These are phyloP conservation scores for Pyrgus malvae DNA, from an alignment of 2,888 invertebrate species.

Conservation along the genomic window DNA sequence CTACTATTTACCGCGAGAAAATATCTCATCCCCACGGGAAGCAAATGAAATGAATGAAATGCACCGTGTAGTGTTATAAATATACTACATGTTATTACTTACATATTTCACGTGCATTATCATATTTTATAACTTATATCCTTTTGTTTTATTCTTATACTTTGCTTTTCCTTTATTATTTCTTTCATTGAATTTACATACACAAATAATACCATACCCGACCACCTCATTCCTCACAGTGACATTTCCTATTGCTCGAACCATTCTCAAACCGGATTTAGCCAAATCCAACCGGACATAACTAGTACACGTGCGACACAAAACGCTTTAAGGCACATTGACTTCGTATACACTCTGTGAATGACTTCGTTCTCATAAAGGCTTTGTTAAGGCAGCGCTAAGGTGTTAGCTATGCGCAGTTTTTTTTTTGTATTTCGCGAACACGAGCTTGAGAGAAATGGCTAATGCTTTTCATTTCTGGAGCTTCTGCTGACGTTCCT, in stretches of 20 bases:
- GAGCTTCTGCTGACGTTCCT: too few relatives aligned
- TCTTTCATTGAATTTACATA: too few relatives aligned
- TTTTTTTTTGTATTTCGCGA: not conserved
- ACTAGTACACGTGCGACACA: conserved; percentile 73
- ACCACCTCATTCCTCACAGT: not conserved
- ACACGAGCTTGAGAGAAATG: not conserved
- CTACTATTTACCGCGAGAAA: too few relatives aligned
- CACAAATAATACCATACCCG: not conserved
- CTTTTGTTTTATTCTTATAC: too few relatives aligned
- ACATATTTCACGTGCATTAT: too few relatives aligned
- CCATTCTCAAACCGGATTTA: conserved; percentile 51
- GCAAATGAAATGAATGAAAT: too few relatives aligned
- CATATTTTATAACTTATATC: too few relatives aligned
- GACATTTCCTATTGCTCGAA: not conserved
- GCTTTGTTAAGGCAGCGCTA: conserved; percentile 1
- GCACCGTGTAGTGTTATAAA: too few relatives aligned
- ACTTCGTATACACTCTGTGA: conserved; percentile 3
- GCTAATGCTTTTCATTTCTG: too few relatives aligned
- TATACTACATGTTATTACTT: too few relatives aligned
- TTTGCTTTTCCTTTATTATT: too few relatives aligned
- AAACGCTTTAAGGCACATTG: not conserved
- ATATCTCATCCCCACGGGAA: too few relatives aligned
- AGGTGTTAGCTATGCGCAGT: not conserved
- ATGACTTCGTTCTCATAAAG: not conserved
- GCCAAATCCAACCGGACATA: conserved; percentile 50